phyloP scores from a whole-genome alignment of 2,888 invertebrate species.

The Drosophila nigricruria region DNA sequence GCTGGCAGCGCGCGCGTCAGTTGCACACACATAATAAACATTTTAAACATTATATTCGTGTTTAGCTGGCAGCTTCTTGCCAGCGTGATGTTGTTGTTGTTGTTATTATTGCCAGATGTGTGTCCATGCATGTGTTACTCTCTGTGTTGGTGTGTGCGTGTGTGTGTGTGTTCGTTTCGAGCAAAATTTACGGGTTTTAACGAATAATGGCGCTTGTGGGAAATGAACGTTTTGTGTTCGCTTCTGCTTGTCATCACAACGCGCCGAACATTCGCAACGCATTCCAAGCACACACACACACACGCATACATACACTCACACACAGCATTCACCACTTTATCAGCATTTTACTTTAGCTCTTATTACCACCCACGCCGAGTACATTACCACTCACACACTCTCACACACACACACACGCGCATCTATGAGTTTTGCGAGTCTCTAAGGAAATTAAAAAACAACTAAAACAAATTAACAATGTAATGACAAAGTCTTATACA shows the following conservation, averaged over 20 bases:
- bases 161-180: conserved; percentile 59
- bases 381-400: conserved; percentile 52
- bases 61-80: conserved; percentile 79
- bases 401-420: conserved; percentile 32
- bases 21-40: conserved; percentile 81
- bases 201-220: conserved; percentile 80
- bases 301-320: conserved; percentile 27
- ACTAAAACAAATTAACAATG: conserved; percentile 79
- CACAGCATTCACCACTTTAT: conserved; percentile 75
- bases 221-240: conserved; percentile 81
- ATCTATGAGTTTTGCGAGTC: conserved; percentile 71
- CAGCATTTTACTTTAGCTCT: conserved; percentile 78
- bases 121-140: conserved; percentile 10
- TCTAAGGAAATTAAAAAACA: conserved; percentile 79
- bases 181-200: conserved; percentile 79
- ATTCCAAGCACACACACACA: conserved; percentile 62
- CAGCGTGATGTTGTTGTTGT: conserved; percentile 20
- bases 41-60: conserved; percentile 81
- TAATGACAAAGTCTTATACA: conserved; percentile 74
- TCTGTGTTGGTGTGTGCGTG: conserved; percentile 29
- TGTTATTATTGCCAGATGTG: conserved; percentile 27
- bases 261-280: conserved; percentile 58
- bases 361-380: conserved; percentile 71
- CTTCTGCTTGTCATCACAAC: conserved; percentile 78
- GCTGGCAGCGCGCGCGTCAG: conserved; percentile 67